These are phyloP conservation scores for Eulithis testata DNA, from an alignment of 2,888 invertebrate species.

Conservation along the genomic window DNA sequence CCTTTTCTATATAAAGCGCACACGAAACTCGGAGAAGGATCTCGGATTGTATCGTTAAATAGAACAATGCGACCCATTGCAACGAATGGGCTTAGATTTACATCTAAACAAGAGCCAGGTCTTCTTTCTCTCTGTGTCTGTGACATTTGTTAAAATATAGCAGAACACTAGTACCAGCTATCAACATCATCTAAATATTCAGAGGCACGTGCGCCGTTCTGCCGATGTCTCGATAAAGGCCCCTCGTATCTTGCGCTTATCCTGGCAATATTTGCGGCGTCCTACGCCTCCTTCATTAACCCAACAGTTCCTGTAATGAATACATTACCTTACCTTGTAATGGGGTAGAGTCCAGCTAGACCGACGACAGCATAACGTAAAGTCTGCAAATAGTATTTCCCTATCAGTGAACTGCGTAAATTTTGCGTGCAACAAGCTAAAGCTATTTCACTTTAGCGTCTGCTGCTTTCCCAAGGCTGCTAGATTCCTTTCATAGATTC, in stretches of 20 bases:
- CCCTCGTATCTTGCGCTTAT: constrained; percentile 74
- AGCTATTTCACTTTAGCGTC: constrained; percentile 6
- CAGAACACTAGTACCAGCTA: constrained; percentile 63
- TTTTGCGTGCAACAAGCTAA: constrained; percentile 4
- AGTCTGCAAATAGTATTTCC: constrained; percentile 37
- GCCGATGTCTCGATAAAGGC: constrained; percentile 71
- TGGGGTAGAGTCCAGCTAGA: constrained; percentile 51
- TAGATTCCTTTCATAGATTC: background rate
- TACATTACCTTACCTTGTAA: constrained; percentile 69
- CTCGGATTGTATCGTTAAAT: constrained; percentile 65
- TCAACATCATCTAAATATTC: constrained; percentile 57
- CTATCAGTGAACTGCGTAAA: constrained; percentile 14
- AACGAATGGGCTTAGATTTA: constrained; percentile 66
- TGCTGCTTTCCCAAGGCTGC: background rate
- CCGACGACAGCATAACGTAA: constrained; percentile 57
- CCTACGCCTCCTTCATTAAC: constrained; percentile 65
- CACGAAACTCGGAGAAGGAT: constrained; percentile 60
- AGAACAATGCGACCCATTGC: constrained; percentile 67
- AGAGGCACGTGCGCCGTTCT: constrained; percentile 71
- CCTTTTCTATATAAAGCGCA: constrained; percentile 43
- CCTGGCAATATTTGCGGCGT: constrained; percentile 58
- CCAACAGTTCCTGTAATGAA: constrained; percentile 71
- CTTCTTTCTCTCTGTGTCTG: constrained; percentile 59
- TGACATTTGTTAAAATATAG: constrained; percentile 57
- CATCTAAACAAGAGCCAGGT: constrained; percentile 62